A percentile compares a stretch with the other conserved stretches of the same genome.
phyloP scores from a whole-genome alignment of 2,888 invertebrate species.

The Chymomyza caudatula region DNA sequence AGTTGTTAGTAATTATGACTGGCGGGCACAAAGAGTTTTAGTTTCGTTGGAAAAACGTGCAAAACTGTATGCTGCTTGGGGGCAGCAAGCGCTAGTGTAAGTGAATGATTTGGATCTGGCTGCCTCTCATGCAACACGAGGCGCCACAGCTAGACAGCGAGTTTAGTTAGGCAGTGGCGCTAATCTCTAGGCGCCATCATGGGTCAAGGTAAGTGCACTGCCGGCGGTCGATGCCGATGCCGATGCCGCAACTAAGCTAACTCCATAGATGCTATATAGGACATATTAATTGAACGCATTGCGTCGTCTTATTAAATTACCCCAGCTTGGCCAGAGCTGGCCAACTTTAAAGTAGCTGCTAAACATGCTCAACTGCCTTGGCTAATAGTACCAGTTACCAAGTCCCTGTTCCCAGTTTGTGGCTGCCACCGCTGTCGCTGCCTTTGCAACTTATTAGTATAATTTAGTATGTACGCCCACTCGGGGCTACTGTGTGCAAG shows the following conservation, averaged over 20 bases:
- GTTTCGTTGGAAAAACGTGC: conserved; percentile 72
- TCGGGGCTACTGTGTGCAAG: conserved; percentile 48
- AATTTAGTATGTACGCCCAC: conserved; percentile 69
- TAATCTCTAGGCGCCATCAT: conserved; percentile 67
- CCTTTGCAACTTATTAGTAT: conserved; percentile 52
- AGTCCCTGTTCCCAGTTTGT: background rate
- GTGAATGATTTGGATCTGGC: conserved; percentile 65
- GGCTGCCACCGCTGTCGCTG: background rate
- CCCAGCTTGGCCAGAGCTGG: background rate
- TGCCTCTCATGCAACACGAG: conserved; percentile 31
- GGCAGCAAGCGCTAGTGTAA: conserved; percentile 50
- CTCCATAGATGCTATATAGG: conserved; percentile 15
- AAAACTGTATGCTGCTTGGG: conserved; percentile 57
- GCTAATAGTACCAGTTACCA: background rate
- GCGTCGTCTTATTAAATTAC: conserved; percentile 46
- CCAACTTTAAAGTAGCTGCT: conserved; percentile 40
- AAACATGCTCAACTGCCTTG: conserved; percentile 8
- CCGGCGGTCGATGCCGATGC: too few relatives aligned
- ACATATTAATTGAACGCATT: conserved; percentile 56
- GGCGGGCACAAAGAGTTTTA: conserved; percentile 24
- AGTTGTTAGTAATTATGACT: conserved; percentile 69
- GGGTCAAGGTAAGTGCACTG: conserved; percentile 57
- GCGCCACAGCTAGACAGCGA: conserved; percentile 49
- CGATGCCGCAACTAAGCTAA: conserved; percentile 38
- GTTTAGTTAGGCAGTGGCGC: conserved; percentile 60